Base-by-base conservation (phyloP, 2,797 vertebrate genomes). In the Leptatherina wallacei region DNA sequence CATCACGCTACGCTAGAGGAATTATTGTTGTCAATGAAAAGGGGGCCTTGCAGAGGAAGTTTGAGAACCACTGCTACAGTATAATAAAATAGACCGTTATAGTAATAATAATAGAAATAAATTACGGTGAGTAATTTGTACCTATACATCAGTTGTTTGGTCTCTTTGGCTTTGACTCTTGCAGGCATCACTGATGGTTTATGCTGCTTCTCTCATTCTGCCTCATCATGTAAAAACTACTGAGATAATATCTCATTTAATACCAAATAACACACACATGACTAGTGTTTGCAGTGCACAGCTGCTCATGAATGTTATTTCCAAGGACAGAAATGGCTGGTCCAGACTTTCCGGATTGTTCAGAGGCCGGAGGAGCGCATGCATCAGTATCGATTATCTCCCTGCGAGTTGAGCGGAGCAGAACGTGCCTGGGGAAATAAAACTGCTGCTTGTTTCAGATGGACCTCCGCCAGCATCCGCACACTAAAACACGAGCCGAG, bases 301-400 rank as follows among this genome's bases (percentile, higher is more conserved):
- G 33, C 60, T 42, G 30, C 54, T 60, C 6, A 10, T 67, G 30
- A 8, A 38, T 22, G 62, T 30, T 20, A 24, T 64, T 35, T 69
- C 64, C 52, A 78, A 79, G 85, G 83, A 65, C 75, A 60, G 6
- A 57, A 51, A 64, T 52, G 47, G 44, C 42, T 33, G 22, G 27
- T 65, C 51, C 62, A 24, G 60, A 69, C 68, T 62, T 58, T 67
- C 61, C 30, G 65, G 35, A 71, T 58, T 18, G 52, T 40, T 66
- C 61, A 65, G 29, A 24, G 10, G 40, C 81, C 65, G 36, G 24
- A 65, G 44, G 66, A 79, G 65, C 18, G 49, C 58, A 65, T 60
- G 75, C 69, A 78, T 89, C 80, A 79, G 63, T 81, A 90, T 90
- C 24, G 91, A 93, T 92, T 69, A 78, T 54, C 77, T 82, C 55